A percentile compares a stretch with the other conserved stretches of the same genome.
Evolutionary conservation across 2,113 vertebrate species (phyloP).

Genomic region (Pionites leucogaster): DNA sequence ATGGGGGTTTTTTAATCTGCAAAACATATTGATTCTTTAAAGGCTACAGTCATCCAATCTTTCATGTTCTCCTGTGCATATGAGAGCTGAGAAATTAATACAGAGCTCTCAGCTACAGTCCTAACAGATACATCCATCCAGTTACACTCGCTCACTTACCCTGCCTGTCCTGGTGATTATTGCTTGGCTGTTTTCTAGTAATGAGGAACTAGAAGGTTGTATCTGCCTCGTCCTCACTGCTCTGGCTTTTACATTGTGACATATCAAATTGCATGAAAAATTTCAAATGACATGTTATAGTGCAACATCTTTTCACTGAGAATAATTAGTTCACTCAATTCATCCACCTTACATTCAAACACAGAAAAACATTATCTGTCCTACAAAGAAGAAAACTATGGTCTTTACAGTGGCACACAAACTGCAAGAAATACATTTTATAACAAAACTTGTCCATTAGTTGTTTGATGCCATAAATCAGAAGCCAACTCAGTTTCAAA

Average conservation of each 20-base stretch:
- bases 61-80: not conserved
- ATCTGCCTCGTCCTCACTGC: not conserved
- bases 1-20: not conserved
- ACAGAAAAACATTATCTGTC: not conserved
- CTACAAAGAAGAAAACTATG: not conserved
- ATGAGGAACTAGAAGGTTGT: not conserved
- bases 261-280: not conserved
- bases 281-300: not conserved
- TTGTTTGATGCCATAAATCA: not conserved
- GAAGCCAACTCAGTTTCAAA: not conserved
- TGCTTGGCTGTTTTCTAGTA: not conserved
- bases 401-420: not conserved
- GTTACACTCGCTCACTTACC: not conserved
- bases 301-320: not conserved
- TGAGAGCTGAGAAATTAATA: not conserved
- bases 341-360: not conserved
- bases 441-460: not conserved
- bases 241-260: not conserved
- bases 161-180: not conserved
- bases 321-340: not conserved
- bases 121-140: not conserved
- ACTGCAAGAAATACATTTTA: not conserved
- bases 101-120: not conserved
- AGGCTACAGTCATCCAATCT: not conserved
- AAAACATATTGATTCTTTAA: not conserved